These are phyloP conservation scores for Falco cherrug DNA, from an alignment of 2,797 vertebrate genomes.

Conservation along the genomic window DNA sequence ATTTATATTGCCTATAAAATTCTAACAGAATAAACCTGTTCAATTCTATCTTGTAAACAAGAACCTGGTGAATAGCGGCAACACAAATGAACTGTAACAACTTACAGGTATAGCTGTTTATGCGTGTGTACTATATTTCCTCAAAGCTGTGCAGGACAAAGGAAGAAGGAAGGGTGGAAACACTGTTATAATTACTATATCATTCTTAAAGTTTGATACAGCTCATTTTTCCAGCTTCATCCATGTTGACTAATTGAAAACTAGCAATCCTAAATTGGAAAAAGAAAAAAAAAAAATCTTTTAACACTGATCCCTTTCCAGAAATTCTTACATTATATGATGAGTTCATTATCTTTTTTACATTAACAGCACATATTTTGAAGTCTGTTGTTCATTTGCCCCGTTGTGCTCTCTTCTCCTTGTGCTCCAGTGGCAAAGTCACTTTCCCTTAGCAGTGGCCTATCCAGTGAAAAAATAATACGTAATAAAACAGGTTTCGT, in stretches of 20 bases:
- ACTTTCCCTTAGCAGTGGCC: neutral
- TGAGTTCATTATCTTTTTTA: neutral
- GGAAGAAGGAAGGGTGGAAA: neutral
- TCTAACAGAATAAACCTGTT: conserved; percentile 8
- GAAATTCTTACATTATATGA: neutral
- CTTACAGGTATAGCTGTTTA: neutral
- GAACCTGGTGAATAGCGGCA: neutral
- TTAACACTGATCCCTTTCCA: neutral
- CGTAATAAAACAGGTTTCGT: neutral
- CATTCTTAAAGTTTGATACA: neutral
- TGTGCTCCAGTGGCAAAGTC: neutral
- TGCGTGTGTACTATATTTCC: neutral
- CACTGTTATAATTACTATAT: neutral
- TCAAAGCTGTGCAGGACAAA: neutral
- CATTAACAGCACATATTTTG: neutral
- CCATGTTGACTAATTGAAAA: neutral
- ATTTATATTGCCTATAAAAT: conserved; percentile 44
- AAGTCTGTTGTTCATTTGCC: neutral
- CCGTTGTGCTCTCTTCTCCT: neutral
- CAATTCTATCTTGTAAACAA: neutral
- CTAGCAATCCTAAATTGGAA: neutral
- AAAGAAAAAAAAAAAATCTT: neutral
- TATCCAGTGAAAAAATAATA: neutral
- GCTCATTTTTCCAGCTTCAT: neutral
- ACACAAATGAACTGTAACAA: conserved; percentile 14